phyloP scores from a whole-genome alignment of 2,888 invertebrate species.

The Crioceris asparagi region DNA sequence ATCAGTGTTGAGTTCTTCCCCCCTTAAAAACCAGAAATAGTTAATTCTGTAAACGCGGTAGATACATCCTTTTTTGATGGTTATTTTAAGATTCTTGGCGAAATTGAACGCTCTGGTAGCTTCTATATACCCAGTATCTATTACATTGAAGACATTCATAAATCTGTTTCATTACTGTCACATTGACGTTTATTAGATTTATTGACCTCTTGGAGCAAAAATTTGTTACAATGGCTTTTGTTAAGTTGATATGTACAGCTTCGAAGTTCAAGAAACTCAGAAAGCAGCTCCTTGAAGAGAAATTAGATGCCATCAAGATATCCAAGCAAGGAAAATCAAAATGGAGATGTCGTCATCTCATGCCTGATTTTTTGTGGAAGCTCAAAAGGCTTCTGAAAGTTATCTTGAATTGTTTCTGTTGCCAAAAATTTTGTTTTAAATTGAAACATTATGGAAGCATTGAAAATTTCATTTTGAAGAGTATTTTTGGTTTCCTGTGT shows the following conservation, averaged over 20 bases:
- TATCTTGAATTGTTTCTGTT: slow-evolving; percentile 27
- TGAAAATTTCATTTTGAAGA: slow-evolving; percentile 52
- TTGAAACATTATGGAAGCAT: slow-evolving; percentile 44
- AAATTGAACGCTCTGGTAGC: no score
- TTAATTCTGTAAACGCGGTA: no score
- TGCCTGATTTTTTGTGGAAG: slow-evolving; percentile 36
- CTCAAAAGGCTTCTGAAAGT: slow-evolving; percentile 34
- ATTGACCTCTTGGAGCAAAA: no score
- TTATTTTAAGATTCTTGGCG: no score
- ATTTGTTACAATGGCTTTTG: slow-evolving; percentile 46
- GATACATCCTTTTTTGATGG: no score
- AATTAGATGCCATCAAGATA: slow-evolving; percentile 43
- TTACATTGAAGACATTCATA: no score
- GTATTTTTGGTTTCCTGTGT: slow-evolving; percentile 52
- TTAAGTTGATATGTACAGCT: slow-evolving; percentile 47
- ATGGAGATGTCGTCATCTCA: slow-evolving; percentile 40
- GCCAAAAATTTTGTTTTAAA: slow-evolving; percentile 34
- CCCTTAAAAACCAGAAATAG: no score
- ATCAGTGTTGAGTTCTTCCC: no score
- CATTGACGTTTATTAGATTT: no score
- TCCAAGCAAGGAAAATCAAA: slow-evolving; percentile 37
- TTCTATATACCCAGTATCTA: no score
- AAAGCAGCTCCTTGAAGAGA: slow-evolving; percentile 45
- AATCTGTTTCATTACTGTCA: no score
- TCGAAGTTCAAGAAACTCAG: slow-evolving; percentile 42